A percentile compares a stretch with the other conserved stretches of the same genome.
phyloP scores from a whole-genome alignment of 2,113 vertebrate species.

The Larimichthys crocea region DNA sequence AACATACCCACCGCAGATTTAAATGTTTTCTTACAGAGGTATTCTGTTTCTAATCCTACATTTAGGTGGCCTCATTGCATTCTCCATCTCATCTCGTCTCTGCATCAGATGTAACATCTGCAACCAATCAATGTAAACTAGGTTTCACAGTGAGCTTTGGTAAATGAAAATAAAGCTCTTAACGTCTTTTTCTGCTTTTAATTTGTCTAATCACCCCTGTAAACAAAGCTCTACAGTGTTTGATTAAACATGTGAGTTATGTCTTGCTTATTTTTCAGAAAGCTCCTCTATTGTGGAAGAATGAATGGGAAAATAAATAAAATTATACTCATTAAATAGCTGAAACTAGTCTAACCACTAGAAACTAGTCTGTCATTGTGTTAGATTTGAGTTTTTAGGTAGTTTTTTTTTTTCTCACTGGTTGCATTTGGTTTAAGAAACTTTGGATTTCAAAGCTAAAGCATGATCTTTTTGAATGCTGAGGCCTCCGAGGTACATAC shows the following conservation, averaged over 20 bases:
- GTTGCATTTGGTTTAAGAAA: background rate
- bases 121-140: background rate
- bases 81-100: slow-evolving; percentile 21
- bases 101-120: background rate
- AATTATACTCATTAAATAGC: background rate
- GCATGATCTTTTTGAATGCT: background rate
- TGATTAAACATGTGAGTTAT: slow-evolving; percentile 3
- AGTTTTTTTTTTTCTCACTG: background rate
- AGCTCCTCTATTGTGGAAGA: background rate
- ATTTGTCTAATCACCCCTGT: background rate
- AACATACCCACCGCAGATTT: background rate
- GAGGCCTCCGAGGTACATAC: background rate
- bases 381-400: background rate
- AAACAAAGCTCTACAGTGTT: background rate
- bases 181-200: background rate
- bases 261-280: background rate
- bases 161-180: background rate
- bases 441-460: background rate
- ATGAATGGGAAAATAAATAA: background rate
- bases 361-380: background rate
- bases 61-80: background rate
- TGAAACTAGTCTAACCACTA: background rate
- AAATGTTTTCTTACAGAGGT: background rate
- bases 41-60: slow-evolving; percentile 2
- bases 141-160: background rate